Evolutionary conservation across 2,888 invertebrate genomes (phyloP).

Genomic region (Creontiades dilutus): DNA sequence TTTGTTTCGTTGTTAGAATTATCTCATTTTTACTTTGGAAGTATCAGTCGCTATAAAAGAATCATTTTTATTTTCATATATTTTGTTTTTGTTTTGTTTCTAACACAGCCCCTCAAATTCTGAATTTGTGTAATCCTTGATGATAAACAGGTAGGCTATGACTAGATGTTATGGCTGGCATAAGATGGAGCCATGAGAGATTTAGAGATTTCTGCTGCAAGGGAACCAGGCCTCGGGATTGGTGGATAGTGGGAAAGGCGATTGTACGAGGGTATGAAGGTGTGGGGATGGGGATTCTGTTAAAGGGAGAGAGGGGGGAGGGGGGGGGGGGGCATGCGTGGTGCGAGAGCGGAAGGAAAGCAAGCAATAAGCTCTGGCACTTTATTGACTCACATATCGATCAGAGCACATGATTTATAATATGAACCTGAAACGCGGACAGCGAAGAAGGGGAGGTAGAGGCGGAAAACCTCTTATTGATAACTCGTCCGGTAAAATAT

Average conservation of each 20-base stretch:
- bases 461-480: slow-evolving; percentile 52
- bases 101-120: too few relatives aligned
- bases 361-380: slow-evolving; percentile 57
- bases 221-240: neutral
- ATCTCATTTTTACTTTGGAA: too few relatives aligned
- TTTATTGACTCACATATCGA: slow-evolving; percentile 67
- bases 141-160: too few relatives aligned
- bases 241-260: neutral
- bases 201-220: neutral
- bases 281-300: too few relatives aligned
- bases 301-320: neutral
- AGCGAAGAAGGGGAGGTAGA: slow-evolving; percentile 36
- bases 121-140: too few relatives aligned
- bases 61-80: too few relatives aligned
- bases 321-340: neutral
- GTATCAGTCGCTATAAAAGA: too few relatives aligned
- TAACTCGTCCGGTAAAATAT: slow-evolving; percentile 62
- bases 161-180: too few relatives aligned
- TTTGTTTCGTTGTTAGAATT: too few relatives aligned
- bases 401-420: slow-evolving; percentile 53
- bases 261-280: neutral
- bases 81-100: too few relatives aligned
- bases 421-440: slow-evolving; percentile 43
- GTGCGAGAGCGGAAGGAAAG: slow-evolving; percentile 44
- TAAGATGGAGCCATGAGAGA: neutral